phyloP scores from a whole-genome alignment of 2,888 invertebrate species.

The Nesidiocoris tenuis region DNA sequence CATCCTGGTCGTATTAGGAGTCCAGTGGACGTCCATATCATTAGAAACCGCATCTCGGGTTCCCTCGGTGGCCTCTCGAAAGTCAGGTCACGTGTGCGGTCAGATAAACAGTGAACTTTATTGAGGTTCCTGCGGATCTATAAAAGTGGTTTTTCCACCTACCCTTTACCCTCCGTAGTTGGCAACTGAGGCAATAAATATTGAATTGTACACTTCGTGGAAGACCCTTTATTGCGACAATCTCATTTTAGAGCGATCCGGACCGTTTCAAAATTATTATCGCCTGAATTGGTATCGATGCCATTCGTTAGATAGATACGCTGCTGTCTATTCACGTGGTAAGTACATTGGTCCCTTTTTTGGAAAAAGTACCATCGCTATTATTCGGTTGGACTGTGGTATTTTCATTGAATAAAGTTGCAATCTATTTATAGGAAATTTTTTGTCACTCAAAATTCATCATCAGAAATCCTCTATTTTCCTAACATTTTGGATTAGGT shows the following conservation, averaged over 20 bases:
- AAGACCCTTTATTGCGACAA: not conserved
- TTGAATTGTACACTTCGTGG: not conserved
- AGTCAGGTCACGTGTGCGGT: conserved; percentile 18
- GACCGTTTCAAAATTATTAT: no score
- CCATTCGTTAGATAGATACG: no score
- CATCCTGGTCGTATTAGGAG: not conserved
- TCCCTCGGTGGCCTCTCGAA: not conserved
- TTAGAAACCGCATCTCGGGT: conserved; percentile 12
- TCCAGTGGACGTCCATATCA: conserved; percentile 10
- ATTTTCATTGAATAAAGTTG: no score
- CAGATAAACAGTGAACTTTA: conserved; percentile 15
- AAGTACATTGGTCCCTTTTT: no score
- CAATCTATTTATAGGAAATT: no score
- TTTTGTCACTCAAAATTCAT: no score
- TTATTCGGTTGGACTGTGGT: no score
- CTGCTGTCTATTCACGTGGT: no score
- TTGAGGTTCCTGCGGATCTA: not conserved
- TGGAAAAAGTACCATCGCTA: no score
- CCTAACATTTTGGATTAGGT: no score
- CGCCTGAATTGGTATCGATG: no score
- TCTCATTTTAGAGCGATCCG: not conserved
- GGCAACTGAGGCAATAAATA: not conserved
- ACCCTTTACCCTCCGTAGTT: not conserved
- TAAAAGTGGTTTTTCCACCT: not conserved
- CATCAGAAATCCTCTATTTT: no score